A percentile compares a stretch with the other conserved stretches of the same genome.
These are phyloP conservation scores for Craniophora ligustri DNA, from an alignment of 2,888 invertebrate species.

Conservation along the genomic window DNA sequence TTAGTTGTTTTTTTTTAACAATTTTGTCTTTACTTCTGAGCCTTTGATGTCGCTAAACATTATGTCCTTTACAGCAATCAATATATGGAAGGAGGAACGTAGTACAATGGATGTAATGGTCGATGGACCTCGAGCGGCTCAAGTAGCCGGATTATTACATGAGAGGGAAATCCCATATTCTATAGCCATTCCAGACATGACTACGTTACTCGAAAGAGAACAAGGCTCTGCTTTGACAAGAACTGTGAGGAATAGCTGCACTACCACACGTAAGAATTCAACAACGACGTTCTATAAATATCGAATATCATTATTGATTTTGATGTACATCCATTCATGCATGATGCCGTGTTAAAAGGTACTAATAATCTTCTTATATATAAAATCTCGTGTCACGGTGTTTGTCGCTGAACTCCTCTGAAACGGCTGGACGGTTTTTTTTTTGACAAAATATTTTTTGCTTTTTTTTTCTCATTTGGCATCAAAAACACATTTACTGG, in stretches of 20 bases:
- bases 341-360: too few relatives aligned
- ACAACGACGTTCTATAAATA: too few relatives aligned
- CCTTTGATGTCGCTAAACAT: background rate
- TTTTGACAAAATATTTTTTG: too few relatives aligned
- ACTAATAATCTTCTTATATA: too few relatives aligned
- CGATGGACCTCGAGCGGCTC: conserved; percentile 64
- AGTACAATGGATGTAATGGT: conserved; percentile 83
- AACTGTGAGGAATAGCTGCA: conserved; percentile 30
- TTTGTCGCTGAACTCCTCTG: too few relatives aligned
- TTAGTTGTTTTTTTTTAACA: background rate
- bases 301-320: too few relatives aligned
- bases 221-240: conserved; percentile 46
- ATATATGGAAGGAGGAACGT: conserved; percentile 80
- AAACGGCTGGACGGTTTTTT: too few relatives aligned
- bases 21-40: too few relatives aligned
- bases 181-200: conserved; percentile 72
- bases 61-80: conserved; percentile 36
- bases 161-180: conserved; percentile 77
- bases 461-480: too few relatives aligned
- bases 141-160: conserved; percentile 75
- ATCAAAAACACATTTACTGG: too few relatives aligned
- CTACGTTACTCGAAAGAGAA: conserved; percentile 63
- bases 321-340: too few relatives aligned
- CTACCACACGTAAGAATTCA: conserved; percentile 50
- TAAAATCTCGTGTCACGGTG: too few relatives aligned